phyloP scores from a whole-genome alignment of 1,140 invertebrate species.

The Eubasilissa regina region DNA sequence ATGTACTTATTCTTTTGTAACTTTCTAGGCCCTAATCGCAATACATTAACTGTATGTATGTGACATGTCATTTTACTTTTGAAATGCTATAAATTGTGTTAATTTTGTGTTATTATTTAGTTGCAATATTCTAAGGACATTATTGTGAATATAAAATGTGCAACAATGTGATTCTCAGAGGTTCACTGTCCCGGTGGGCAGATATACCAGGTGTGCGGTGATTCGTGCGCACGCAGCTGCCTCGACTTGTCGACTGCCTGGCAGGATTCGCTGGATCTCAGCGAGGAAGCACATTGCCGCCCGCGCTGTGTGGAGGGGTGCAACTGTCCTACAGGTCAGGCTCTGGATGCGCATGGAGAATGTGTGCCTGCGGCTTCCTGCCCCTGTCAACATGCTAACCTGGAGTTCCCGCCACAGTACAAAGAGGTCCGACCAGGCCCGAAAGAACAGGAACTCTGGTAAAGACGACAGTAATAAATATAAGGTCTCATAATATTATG shows the following conservation, averaged over 20 bases:
- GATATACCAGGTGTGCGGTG: slow-evolving; percentile 84
- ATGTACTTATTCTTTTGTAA: too few relatives aligned
- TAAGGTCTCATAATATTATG: too few relatives aligned
- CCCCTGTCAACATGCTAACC: slow-evolving; percentile 81
- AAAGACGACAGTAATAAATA: slow-evolving; percentile 41
- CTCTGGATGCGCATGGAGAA: slow-evolving; percentile 79
- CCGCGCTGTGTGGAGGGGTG: slow-evolving; percentile 89
- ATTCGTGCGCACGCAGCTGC: slow-evolving; percentile 83
- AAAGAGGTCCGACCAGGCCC: slow-evolving; percentile 79
- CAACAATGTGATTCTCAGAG: slow-evolving; percentile 65
- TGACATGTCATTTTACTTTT: too few relatives aligned
- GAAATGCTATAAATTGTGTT: too few relatives aligned
- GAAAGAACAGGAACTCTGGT: slow-evolving; percentile 82
- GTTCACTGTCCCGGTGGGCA: slow-evolving; percentile 84
- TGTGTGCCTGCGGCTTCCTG: slow-evolving; percentile 86
- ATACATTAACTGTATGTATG: too few relatives aligned
- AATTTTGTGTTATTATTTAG: too few relatives aligned
- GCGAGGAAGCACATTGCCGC: slow-evolving; percentile 68
- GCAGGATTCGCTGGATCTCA: slow-evolving; percentile 45
- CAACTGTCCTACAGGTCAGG: slow-evolving; percentile 85
- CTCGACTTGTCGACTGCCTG: slow-evolving; percentile 72
- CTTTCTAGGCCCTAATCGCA: too few relatives aligned
- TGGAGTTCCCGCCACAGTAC: slow-evolving; percentile 83
- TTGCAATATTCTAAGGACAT: too few relatives aligned
- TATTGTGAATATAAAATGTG: too few relatives aligned